Conservation (phyloP, 2,113 vertebrate genomes). For the Todiramphus chloris region DNA sequence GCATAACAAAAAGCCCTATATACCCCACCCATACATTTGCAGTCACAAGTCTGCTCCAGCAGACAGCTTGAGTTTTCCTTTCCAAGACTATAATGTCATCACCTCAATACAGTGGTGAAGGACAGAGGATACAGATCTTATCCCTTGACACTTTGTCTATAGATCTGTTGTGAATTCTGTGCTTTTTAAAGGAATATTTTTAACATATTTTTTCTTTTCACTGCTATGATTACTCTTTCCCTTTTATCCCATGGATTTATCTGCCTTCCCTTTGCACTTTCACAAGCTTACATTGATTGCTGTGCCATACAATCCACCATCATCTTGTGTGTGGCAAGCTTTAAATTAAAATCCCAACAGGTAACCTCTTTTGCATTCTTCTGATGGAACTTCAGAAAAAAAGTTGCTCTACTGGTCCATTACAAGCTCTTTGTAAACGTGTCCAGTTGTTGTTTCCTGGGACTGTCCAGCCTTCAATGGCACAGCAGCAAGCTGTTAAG, state of each 20-base stretch:
- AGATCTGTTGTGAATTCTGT: background rate
- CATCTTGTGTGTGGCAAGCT: background rate
- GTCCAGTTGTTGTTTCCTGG: background rate
- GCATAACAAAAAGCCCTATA: background rate
- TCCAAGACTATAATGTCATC: background rate
- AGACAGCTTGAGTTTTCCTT: background rate
- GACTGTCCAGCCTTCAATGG: background rate
- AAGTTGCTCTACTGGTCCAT: background rate
- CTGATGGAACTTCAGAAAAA: background rate
- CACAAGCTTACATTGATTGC: background rate
- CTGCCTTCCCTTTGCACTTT: background rate
- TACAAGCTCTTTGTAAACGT: background rate
- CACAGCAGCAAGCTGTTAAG: background rate
- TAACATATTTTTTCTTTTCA: background rate
- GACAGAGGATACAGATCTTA: background rate
- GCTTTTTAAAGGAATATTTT: background rate
- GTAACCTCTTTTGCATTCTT: background rate
- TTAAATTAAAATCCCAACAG: background rate
- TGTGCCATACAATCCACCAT: background rate
- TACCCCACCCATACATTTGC: background rate
- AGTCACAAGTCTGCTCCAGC: background rate
- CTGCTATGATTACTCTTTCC: background rate
- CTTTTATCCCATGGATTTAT: background rate
- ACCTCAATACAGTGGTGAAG: background rate
- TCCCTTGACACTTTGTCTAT: background rate